Evolutionary conservation across 2,888 invertebrate species (phyloP).

Genomic region (Aethes cnicana): DNA sequence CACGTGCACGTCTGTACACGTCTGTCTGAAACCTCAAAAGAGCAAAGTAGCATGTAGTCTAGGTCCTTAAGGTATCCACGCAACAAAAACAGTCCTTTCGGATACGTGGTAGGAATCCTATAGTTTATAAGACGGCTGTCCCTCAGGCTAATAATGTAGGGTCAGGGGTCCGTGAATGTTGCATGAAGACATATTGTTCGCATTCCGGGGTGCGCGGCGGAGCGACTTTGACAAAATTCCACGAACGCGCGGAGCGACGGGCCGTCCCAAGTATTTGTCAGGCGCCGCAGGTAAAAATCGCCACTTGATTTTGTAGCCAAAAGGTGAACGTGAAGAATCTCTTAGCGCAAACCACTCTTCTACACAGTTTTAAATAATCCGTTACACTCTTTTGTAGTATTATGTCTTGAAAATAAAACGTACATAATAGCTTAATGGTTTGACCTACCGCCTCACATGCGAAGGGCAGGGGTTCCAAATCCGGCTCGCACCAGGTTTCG

Average conservation of each 20-base stretch:
- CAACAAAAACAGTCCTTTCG: constrained; percentile 29
- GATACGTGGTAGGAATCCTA: constrained; percentile 51
- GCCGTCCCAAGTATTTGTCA: constrained; percentile 42
- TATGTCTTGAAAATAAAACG: no score
- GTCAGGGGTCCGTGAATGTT: constrained; percentile 62
- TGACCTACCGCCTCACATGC: no score
- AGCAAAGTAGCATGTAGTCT: no score
- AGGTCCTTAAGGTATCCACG: background rate
- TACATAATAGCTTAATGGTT: no score
- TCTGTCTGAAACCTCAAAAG: no score
- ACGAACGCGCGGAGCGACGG: constrained; percentile 41
- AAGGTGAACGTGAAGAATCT: background rate
- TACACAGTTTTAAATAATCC: no score
- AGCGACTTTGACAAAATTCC: constrained; percentile 66
- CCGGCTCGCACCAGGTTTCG: no score
- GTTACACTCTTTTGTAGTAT: no score
- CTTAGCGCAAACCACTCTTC: no score
- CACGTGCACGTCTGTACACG: no score
- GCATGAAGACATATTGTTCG: constrained; percentile 68
- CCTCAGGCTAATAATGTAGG: constrained; percentile 60
- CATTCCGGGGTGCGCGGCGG: constrained; percentile 52
- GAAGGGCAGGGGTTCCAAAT: no score
- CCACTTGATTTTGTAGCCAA: constrained; percentile 36
- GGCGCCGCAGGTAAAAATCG: constrained; percentile 40
- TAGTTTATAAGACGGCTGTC: constrained; percentile 57